phyloP scores from a whole-genome alignment of 2,888 invertebrate species.

The Cremastinae sp. region DNA sequence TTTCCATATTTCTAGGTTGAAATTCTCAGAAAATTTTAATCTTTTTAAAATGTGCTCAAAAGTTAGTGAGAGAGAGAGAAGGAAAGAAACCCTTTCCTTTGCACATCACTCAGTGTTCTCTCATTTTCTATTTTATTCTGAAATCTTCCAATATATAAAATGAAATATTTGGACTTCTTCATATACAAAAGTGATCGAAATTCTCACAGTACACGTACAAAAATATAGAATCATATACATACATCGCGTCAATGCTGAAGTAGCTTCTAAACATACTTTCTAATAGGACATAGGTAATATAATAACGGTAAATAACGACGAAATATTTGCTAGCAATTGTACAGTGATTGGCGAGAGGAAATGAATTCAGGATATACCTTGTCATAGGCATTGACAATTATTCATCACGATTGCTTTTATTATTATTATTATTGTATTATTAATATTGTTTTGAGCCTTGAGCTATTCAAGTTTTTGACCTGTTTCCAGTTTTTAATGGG shows the following conservation, averaged over 20 bases:
- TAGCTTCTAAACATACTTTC: constrained; percentile 66
- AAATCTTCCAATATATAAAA: constrained; percentile 45
- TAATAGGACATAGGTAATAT: constrained; percentile 62
- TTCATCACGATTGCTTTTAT: constrained; percentile 34
- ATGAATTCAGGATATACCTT: constrained; percentile 50
- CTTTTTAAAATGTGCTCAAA: constrained; percentile 46
- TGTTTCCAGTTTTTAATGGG: constrained; percentile 73
- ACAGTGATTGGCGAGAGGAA: constrained; percentile 61
- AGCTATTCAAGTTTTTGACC: constrained; percentile 71
- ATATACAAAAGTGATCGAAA: constrained; percentile 24
- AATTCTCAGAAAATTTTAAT: constrained; percentile 23
- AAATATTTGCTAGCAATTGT: constrained; percentile 65
- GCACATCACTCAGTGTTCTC: constrained; percentile 16
- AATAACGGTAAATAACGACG: constrained; percentile 56
- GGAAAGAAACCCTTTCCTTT: constrained; percentile 12
- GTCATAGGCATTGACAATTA: constrained; percentile 50
- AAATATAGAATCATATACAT: not conserved
- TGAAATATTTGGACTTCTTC: constrained; percentile 28
- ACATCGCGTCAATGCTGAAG: constrained; percentile 47
- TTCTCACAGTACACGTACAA: too few species aligned
- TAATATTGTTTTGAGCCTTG: constrained; percentile 68
- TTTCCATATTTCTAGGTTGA: constrained; percentile 32
- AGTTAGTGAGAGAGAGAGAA: constrained; percentile 34
- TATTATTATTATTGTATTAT: constrained; percentile 58
- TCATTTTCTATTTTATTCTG: too few species aligned